Conservation (phyloP, 2,888 invertebrate species). For the Dioctria rufipes region DNA sequence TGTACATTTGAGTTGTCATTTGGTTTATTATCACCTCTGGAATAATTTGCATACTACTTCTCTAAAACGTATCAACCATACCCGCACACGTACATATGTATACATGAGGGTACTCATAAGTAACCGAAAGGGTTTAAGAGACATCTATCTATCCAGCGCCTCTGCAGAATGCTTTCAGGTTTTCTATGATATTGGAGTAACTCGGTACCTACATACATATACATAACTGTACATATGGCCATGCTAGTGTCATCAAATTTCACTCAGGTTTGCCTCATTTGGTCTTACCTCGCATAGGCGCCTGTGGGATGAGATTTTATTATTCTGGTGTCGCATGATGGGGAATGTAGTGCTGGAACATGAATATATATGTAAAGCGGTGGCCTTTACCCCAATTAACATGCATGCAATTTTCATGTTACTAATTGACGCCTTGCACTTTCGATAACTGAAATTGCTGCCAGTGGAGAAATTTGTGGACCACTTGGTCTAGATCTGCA, state of each 20-base stretch:
- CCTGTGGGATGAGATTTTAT: conserved; percentile 23
- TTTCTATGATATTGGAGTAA: conserved; percentile 6
- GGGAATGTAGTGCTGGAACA: conserved; percentile 18
- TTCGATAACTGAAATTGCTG: conserved; percentile 26
- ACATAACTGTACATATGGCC: not conserved
- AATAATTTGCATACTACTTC: conserved; percentile 45
- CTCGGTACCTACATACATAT: conserved; percentile 32
- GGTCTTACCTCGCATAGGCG: conserved; percentile 20
- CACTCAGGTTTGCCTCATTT: conserved; percentile 50
- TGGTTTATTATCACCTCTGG: conserved; percentile 50
- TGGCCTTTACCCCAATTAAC: conserved; percentile 49
- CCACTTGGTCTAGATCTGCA: not conserved
- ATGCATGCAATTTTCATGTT: conserved; percentile 51
- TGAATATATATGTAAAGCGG: not conserved
- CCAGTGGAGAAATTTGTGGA: conserved; percentile 16
- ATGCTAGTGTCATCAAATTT: conserved; percentile 51
- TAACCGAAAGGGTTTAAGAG: conserved; percentile 45
- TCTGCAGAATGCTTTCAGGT: conserved; percentile 4
- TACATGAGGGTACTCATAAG: not conserved
- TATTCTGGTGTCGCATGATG: conserved; percentile 35
- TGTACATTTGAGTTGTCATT: conserved; percentile 51
- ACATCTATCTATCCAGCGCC: conserved; percentile 1
- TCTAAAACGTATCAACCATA: not conserved
- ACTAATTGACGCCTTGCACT: conserved; percentile 39
- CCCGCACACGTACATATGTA: not conserved